These are phyloP conservation scores for Taxidea taxus DNA, from an alignment of 2,113 vertebrate species.

Conservation along the genomic window DNA sequence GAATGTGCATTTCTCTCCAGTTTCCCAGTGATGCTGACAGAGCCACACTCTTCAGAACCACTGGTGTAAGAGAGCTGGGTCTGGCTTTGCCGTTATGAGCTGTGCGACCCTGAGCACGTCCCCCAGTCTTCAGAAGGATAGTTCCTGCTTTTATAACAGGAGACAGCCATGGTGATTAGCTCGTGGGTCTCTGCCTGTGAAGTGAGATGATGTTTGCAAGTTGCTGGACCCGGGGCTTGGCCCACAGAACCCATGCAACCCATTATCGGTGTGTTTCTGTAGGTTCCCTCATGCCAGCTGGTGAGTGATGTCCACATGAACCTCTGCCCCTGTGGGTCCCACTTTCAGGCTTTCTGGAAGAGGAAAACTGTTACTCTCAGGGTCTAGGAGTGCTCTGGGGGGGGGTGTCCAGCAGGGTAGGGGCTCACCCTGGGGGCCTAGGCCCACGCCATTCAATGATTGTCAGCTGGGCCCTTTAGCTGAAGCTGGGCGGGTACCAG, in stretches of 20 bases:
- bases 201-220: background rate
- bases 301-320: background rate
- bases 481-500: no score
- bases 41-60: background rate
- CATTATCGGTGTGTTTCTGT: background rate
- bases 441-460: background rate
- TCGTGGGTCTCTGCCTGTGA: background rate
- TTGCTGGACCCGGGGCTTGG: background rate
- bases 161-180: background rate
- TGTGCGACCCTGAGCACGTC: background rate
- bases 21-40: background rate
- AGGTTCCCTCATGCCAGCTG: background rate
- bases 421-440: no score
- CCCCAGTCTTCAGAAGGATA: background rate
- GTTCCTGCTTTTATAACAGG: background rate
- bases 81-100: background rate
- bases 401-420: background rate
- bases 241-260: background rate
- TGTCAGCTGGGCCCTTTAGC: background rate
- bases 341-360: background rate
- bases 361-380: background rate
- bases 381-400: background rate
- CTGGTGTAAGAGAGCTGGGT: background rate
- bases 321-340: background rate
- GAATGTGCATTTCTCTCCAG: background rate